phyloP scores from a whole-genome alignment of 2,797 vertebrate genomes.

The Microcaecilia unicolor region DNA sequence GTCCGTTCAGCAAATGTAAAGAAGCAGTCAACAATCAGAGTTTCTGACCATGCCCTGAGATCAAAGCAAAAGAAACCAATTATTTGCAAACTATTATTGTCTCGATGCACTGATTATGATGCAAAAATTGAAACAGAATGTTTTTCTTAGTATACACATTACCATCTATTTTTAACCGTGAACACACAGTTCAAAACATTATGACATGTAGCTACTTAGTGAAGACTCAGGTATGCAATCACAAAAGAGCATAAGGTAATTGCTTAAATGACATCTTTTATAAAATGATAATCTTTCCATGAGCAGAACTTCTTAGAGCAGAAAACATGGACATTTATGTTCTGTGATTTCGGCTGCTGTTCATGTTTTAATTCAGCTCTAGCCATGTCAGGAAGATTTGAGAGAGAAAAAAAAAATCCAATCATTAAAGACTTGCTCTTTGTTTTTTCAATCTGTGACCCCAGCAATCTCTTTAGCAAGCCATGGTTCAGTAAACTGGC shows the following conservation, averaged over 20 bases:
- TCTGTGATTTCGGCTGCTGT: slow-evolving; percentile 12
- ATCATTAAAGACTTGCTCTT: slow-evolving; percentile 50
- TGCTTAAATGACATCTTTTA: slow-evolving; percentile 15
- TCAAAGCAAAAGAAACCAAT: not conserved
- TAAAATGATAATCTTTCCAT: slow-evolving; percentile 6
- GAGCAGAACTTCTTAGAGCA: slow-evolving; percentile 22
- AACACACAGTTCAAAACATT: slow-evolving; percentile 13
- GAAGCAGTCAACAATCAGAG: too few relatives aligned
- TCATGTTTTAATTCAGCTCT: slow-evolving; percentile 26
- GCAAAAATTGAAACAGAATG: not conserved
- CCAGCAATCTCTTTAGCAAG: slow-evolving; percentile 70
- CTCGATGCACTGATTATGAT: not conserved
- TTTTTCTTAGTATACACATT: slow-evolving; percentile 10
- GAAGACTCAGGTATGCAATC: slow-evolving; percentile 10
- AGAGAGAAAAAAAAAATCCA: slow-evolving; percentile 24
- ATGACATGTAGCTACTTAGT: slow-evolving; percentile 2
- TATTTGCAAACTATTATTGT: not conserved
- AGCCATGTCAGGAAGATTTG: slow-evolving; percentile 37
- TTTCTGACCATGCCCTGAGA: too few relatives aligned
- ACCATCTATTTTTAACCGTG: slow-evolving; percentile 29
- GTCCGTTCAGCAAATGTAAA: too few relatives aligned
- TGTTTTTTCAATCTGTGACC: slow-evolving; percentile 59
- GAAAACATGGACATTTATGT: not conserved
- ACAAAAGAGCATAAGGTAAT: slow-evolving; percentile 19
- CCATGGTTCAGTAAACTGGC: slow-evolving; percentile 71